Evolutionary conservation across 2,888 invertebrate species (phyloP).

Genomic region (Leptopilina myrica): DNA sequence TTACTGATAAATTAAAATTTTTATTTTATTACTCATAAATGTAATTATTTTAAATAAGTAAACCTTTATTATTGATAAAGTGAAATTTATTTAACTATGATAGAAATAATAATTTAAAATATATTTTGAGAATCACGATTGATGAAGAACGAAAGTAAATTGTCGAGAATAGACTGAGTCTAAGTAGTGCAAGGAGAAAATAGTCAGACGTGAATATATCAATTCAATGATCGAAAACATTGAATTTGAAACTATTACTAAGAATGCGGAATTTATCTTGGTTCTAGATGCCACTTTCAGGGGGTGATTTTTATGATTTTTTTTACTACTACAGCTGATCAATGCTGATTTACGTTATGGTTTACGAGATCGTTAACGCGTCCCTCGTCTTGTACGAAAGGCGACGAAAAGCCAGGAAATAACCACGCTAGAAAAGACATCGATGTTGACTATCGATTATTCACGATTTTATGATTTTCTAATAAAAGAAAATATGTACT

Average conservation of each 20-base stretch:
- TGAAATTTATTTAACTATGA: too few relatives aligned
- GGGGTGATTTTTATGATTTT: slow-evolving; percentile 42
- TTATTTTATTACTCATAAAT: too few relatives aligned
- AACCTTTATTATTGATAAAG: too few relatives aligned
- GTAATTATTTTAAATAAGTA: too few relatives aligned
- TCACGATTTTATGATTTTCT: neutral
- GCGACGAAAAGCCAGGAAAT: slow-evolving; percentile 12
- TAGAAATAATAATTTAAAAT: too few relatives aligned
- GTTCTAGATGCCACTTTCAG: neutral
- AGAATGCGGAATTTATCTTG: slow-evolving; percentile 21
- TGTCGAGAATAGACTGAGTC: neutral
- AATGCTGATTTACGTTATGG: slow-evolving; percentile 44
- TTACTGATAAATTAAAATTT: too few relatives aligned
- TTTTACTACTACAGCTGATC: slow-evolving; percentile 42
- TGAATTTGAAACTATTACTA: slow-evolving; percentile 9
- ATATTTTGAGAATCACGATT: neutral
- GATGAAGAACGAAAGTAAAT: neutral
- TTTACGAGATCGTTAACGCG: slow-evolving; percentile 56
- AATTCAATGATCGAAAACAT: neutral
- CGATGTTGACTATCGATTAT: slow-evolving; percentile 22
- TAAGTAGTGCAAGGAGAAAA: neutral
- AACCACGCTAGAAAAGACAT: slow-evolving; percentile 16
- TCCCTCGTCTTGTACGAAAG: slow-evolving; percentile 28
- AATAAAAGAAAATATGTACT: slow-evolving; percentile 2
- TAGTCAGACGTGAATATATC: slow-evolving; percentile 19